Evolutionary conservation across 2,113 vertebrate genomes (phyloP).

Genomic region (Cariama cristata): DNA sequence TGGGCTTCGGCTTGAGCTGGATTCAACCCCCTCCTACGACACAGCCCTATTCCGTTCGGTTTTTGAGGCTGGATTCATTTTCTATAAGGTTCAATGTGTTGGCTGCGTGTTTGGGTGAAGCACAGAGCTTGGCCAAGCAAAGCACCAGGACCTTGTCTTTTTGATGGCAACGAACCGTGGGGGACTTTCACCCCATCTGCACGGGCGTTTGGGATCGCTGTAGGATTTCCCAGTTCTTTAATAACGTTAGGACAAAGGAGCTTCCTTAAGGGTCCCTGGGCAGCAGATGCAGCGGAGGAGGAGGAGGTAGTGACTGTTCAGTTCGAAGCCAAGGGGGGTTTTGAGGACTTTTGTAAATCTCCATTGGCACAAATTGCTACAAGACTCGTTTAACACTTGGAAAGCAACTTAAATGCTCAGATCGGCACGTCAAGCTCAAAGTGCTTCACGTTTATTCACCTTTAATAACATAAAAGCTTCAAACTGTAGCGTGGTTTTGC

Average conservation of each 20-base stretch:
- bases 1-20: background rate
- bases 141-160: background rate
- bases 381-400: fast-evolving
- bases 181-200: background rate
- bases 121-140: background rate
- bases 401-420: background rate
- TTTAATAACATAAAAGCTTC: background rate
- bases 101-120: background rate
- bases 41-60: fast-evolving
- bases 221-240: background rate
- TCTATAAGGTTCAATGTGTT: background rate
- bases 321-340: background rate
- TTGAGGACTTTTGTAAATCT: background rate
- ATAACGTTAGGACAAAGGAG: fast-evolving
- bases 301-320: background rate
- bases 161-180: background rate
- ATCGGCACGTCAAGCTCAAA: fast-evolving
- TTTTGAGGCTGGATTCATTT: background rate
- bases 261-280: background rate
- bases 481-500: background rate
- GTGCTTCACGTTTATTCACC: background rate
- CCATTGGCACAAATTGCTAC: background rate
- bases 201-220: background rate
- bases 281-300: background rate
- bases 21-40: background rate